Conservation (phyloP, 2,888 invertebrate genomes). For the Malthinus seriepunctatus region DNA sequence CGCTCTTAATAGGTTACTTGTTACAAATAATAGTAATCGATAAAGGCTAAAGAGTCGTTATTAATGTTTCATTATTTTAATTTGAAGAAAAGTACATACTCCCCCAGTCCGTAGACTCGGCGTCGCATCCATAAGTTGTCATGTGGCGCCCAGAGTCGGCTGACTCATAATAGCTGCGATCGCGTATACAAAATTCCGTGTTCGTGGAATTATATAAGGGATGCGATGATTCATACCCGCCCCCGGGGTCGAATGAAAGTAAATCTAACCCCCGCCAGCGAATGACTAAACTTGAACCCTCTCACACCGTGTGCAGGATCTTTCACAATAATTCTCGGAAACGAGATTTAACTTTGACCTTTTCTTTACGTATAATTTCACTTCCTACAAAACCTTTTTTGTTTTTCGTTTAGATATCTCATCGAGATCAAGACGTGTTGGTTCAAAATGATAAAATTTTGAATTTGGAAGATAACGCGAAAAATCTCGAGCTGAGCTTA, state of each 20-base stretch:
- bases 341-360: conserved; percentile 3
- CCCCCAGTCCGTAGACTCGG: conserved; percentile 12
- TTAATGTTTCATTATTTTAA: no score
- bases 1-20: no score
- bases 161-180: no score
- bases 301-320: background rate
- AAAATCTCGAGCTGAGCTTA: conserved; percentile 8
- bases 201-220: conserved; percentile 24
- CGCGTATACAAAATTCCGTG: conserved; percentile 17
- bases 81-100: no score
- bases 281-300: conserved; percentile 20
- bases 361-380: background rate
- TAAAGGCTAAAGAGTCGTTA: no score
- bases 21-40: no score
- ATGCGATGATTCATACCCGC: conserved; percentile 24
- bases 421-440: conserved; percentile 4
- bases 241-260: conserved; percentile 1
- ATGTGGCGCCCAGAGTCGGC: conserved; percentile 25
- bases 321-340: background rate
- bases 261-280: conserved; percentile 6
- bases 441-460: background rate
- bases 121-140: conserved; percentile 24
- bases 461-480: conserved; percentile 5
- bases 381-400: background rate
- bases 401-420: conserved; percentile 1